Conservation (phyloP, 53 echinoderm and acorn worm genomes). For the Antedon mediterranea region DNA sequence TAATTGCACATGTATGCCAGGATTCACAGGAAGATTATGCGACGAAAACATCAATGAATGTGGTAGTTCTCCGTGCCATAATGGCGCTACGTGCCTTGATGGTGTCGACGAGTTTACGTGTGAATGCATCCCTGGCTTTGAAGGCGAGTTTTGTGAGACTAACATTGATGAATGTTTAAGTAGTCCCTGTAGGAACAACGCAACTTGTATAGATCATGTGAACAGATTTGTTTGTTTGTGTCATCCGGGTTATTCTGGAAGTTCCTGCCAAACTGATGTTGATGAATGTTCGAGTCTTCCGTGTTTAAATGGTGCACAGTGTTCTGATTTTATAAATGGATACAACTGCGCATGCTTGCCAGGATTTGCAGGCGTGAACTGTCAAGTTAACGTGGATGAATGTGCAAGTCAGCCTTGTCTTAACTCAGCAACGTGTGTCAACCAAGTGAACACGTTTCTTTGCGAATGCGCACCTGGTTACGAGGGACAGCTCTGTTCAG, state of each 20-base stretch:
- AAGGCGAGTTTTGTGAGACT: not conserved
- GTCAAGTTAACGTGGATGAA: not conserved
- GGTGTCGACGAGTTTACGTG: slow-evolving; percentile 2
- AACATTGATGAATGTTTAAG: not conserved
- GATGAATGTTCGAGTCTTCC: not conserved
- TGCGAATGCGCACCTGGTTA: not conserved
- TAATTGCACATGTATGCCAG: not conserved
- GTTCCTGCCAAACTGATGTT: not conserved
- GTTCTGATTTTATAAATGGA: not conserved
- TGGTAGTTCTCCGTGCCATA: slow-evolving; percentile 9
- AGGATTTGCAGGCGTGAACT: not conserved
- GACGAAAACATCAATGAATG: slow-evolving; percentile 14
- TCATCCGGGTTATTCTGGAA: not conserved
- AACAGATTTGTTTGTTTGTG: not conserved
- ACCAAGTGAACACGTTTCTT: not conserved
- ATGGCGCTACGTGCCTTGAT: slow-evolving; percentile 15
- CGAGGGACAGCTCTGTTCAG: not conserved
- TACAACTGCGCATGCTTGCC: not conserved
- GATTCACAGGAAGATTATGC: slow-evolving; percentile 8
- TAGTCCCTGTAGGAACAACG: not conserved
- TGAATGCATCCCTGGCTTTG: not conserved
- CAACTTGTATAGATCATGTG: slow-evolving; percentile 2
- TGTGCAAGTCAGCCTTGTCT: not conserved
- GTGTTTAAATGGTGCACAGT: not conserved
- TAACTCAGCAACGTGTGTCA: slow-evolving; percentile 17